Evolutionary conservation across 2,113 vertebrate genomes (phyloP).

Genomic region (Gobio gobio): DNA sequence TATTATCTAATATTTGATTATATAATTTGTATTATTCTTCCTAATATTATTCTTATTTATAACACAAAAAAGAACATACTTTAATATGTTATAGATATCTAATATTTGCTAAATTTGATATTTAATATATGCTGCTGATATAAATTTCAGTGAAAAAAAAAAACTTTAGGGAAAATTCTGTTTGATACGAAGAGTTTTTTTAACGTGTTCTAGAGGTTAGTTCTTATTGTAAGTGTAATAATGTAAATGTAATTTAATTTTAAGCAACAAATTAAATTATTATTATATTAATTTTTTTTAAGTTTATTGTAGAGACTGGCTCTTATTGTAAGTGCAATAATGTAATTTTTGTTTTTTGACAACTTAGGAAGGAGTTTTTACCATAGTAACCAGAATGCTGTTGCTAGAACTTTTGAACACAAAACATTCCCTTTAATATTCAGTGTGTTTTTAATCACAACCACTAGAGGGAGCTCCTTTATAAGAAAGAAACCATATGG

Average conservation of each 20-base stretch:
- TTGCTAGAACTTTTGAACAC: not conserved
- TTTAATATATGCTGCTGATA: not conserved
- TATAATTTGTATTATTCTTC: not conserved
- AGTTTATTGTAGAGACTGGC: not conserved
- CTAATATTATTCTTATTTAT: not conserved
- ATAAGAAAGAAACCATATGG: not conserved
- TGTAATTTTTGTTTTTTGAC: not conserved
- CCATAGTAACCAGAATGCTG: not conserved
- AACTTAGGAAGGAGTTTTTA: not conserved
- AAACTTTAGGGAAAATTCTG: not conserved
- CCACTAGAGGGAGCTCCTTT: conserved; percentile 29
- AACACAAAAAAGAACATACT: not conserved
- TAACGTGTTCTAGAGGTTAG: not conserved
- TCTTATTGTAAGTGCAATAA: not conserved
- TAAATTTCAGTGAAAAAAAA: too few species aligned
- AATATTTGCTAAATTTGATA: too few species aligned
- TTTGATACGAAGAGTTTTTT: not conserved
- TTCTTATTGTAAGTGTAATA: not conserved
- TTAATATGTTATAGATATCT: not conserved
- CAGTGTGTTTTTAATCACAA: not conserved
- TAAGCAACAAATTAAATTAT: too few species aligned
- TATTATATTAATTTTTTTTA: too few species aligned
- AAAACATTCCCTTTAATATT: not conserved
- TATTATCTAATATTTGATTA: too few species aligned
- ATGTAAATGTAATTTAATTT: not conserved